Percentiles rank a stretch among this genome's conserved stretches.
phyloP scores from a whole-genome alignment of 1,140 invertebrate genomes.

The Procambarus clarkii region DNA sequence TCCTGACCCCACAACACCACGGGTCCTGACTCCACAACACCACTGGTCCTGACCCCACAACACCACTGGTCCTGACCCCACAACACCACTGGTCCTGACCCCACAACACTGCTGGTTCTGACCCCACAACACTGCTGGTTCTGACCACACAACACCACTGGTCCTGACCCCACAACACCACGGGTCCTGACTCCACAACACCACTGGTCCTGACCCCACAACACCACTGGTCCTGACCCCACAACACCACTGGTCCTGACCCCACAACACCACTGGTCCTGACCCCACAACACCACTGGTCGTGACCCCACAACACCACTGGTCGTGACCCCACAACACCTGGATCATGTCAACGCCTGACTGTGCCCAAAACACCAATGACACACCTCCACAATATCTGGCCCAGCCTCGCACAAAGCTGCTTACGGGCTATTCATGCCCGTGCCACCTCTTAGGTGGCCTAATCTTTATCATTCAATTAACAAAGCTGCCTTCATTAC shows the following conservation, averaged over 20 bases:
- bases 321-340: neutral
- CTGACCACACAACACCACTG: neutral
- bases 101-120: too few relatives aligned
- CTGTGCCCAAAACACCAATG: neutral
- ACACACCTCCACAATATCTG: neutral
- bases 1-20: neutral
- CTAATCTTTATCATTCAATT: too few relatives aligned
- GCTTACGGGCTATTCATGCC: too few relatives aligned
- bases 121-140: neutral
- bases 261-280: neutral
- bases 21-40: neutral
- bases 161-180: too few relatives aligned
- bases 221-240: neutral
- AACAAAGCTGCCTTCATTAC: too few relatives aligned
- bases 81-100: neutral
- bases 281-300: neutral
- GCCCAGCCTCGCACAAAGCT: too few relatives aligned
- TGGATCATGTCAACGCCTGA: neutral
- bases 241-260: neutral
- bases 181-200: neutral
- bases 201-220: neutral
- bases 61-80: neutral
- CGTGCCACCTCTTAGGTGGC: too few relatives aligned
- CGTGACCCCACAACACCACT: too few relatives aligned
- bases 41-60: neutral